These are phyloP conservation scores for Oenanthe oenanthe DNA, from an alignment of 2,113 vertebrate genomes.

Conservation along the genomic window DNA sequence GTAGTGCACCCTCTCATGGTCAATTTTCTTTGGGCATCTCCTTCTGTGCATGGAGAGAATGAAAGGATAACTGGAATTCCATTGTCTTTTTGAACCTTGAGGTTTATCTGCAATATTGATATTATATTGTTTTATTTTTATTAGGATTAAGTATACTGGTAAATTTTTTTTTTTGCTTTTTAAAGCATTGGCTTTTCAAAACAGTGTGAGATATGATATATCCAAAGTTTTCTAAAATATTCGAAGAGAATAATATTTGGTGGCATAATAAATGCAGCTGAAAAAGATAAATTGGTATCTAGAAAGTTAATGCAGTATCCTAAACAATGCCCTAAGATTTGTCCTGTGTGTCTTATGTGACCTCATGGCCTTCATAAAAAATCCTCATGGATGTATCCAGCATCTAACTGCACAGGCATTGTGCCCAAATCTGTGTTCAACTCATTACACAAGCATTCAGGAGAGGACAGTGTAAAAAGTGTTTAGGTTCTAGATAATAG, in stretches of 20 bases:
- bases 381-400: not conserved
- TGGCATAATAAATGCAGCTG: not conserved
- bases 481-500: not conserved
- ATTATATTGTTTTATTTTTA: not conserved
- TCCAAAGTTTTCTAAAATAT: not conserved
- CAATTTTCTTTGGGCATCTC: not conserved
- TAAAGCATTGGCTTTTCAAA: not conserved
- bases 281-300: not conserved
- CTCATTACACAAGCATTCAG: not conserved
- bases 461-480: not conserved
- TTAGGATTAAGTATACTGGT: not conserved
- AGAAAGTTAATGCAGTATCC: not conserved
- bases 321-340: not conserved
- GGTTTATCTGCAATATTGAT: not conserved
- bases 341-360: not conserved
- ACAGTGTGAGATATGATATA: not conserved
- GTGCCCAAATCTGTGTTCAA: not conserved
- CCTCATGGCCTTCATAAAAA: not conserved
- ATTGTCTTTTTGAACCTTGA: not conserved
- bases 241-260: not conserved
- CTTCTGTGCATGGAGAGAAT: not conserved
- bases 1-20: not conserved
- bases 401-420: not conserved
- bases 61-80: not conserved
- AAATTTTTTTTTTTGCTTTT: not conserved